These are phyloP conservation scores for Drosophila quinaria DNA, from an alignment of 2,888 invertebrate species.

Conservation along the genomic window DNA sequence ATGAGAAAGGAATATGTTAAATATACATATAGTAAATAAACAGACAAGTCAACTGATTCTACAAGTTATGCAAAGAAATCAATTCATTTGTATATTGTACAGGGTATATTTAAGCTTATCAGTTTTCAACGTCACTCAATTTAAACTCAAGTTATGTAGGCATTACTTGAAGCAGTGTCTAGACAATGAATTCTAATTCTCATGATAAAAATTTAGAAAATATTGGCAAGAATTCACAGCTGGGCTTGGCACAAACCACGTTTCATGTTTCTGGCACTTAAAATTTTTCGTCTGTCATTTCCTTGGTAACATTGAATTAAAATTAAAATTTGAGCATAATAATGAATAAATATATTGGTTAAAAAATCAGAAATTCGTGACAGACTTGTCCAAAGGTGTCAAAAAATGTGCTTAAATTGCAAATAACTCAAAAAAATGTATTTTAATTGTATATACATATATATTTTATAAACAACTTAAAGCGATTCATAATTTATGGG, in stretches of 20 bases:
- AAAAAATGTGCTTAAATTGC: slow-evolving; percentile 28
- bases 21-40: neutral
- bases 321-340: slow-evolving; percentile 28
- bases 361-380: slow-evolving; percentile 36
- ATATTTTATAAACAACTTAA: slow-evolving; percentile 3
- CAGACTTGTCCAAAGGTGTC: slow-evolving; percentile 60
- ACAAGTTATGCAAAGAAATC: neutral
- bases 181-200: slow-evolving; percentile 26
- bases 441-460: too few species aligned
- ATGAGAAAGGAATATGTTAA: neutral
- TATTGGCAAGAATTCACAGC: slow-evolving; percentile 4
- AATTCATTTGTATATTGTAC: neutral
- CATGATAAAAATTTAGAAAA: slow-evolving; percentile 11
- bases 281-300: neutral
- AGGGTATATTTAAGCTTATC: slow-evolving; percentile 19
- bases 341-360: slow-evolving; percentile 20
- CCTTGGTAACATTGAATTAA: slow-evolving; percentile 17
- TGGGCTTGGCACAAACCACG: slow-evolving; percentile 44
- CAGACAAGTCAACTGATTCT: neutral
- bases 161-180: slow-evolving; percentile 27
- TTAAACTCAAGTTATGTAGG: slow-evolving; percentile 26
- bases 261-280: slow-evolving; percentile 4
- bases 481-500: slow-evolving; percentile 18
- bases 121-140: neutral
- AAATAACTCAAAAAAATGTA: slow-evolving; percentile 20